Base-by-base conservation (phyloP, 2,113 vertebrate species). In the Syngnathus scovelli region DNA sequence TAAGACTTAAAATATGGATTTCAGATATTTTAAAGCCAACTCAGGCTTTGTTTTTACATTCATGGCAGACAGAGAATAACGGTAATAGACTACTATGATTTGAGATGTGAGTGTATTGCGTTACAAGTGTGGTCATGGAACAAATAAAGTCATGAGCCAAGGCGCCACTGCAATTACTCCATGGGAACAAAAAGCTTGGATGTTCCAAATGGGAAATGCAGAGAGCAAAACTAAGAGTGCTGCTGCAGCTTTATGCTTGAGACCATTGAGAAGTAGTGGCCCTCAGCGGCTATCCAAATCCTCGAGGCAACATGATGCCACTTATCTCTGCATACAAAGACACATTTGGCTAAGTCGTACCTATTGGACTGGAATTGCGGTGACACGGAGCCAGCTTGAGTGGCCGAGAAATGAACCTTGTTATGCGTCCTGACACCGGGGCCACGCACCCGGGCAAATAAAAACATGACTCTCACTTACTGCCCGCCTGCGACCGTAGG, bases 401-500 rank as follows among this genome's bases (percentile, higher is more conserved):
- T 74, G 85, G 78, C 81, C 80, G 70, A 90, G 89, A 88, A 89
- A 91, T 91, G 87, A 89, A 87, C 86, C 86, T 81, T 82, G 87
- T 90, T 89, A 90, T 89, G 87, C 66, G 80, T 86, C 85, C 84
- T 88, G 89, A 91, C 90, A 91, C 85, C 41, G 73, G 83, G 59
- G 88, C 83, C 82, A 85, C 77, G 88, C 83, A 82, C 85, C 75
- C 72, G 70, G 60, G 86, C 86, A 91, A 91, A 91, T 90, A 91
- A 91, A 90, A 92, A 91, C 91, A 91, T 86, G 87, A 78, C 85
- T 89, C 87, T 90, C 90, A 87, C 89, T 92, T 90, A 89, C 86
- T 85, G 88, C 85, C 86, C 82, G 83, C 83, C 79, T 67, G 83
- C 51, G 63, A 79, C 69, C 84, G 75, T 71, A 79, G 83, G 71